Evolutionary conservation across 2,888 invertebrate genomes (phyloP).

Genomic region (Zeuzera pyrina): DNA sequence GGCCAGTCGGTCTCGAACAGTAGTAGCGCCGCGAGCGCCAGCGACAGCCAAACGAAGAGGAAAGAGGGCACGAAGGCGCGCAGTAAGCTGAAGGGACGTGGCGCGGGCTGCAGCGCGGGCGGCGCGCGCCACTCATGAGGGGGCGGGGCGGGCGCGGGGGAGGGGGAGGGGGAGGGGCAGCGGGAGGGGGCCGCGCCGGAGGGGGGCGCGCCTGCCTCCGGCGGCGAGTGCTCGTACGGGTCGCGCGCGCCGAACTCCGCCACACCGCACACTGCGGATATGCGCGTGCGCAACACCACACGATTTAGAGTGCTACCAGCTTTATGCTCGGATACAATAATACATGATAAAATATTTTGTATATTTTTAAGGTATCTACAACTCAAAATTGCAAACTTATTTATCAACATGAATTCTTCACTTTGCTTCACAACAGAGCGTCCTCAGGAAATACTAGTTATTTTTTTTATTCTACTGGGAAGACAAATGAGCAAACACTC

Average conservation of each 20-base stretch:
- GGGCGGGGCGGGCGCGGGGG: slow-evolving; percentile 44
- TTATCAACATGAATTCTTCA: no score
- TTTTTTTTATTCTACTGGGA: no score
- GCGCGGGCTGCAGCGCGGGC: slow-evolving; percentile 29
- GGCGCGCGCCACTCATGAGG: slow-evolving; percentile 61
- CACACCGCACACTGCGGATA: not conserved
- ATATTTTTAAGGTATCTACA: no score
- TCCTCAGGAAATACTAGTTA: no score
- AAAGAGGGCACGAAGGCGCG: slow-evolving; percentile 85
- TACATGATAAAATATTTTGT: no score
- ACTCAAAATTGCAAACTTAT: no score
- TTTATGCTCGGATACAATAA: no score
- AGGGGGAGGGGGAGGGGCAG: slow-evolving; percentile 24
- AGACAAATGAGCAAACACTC: no score
- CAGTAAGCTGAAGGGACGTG: slow-evolving; percentile 72
- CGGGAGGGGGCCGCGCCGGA: slow-evolving; percentile 35
- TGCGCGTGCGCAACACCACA: no score
- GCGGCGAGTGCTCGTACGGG: slow-evolving; percentile 85
- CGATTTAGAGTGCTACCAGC: no score
- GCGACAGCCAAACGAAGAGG: slow-evolving; percentile 79
- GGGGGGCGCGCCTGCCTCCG: slow-evolving; percentile 79
- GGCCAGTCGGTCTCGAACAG: slow-evolving; percentile 87
- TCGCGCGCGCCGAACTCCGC: slow-evolving; percentile 81
- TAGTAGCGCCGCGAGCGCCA: slow-evolving; percentile 78
- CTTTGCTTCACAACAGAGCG: no score